Evolutionary conservation across 2,113 vertebrate genomes (phyloP).

Genomic region (Apteryx mantelli): DNA sequence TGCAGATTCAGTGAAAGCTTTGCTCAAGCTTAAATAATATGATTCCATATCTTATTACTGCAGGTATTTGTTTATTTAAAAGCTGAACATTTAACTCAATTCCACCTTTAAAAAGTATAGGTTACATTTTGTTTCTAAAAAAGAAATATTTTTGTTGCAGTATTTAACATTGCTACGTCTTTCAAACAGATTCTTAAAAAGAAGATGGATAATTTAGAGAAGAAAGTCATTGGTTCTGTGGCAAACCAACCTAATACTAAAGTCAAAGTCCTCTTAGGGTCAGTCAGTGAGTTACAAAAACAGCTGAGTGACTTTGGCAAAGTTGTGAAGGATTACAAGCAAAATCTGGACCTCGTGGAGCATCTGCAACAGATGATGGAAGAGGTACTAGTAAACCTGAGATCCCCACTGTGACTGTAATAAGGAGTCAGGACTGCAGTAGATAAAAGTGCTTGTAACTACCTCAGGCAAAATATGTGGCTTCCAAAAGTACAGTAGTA

Average conservation of each 20-base stretch:
- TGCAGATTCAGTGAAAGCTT: neutral
- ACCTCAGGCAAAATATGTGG: neutral
- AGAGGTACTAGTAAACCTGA: slow-evolving; percentile 79
- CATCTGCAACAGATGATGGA: slow-evolving; percentile 88
- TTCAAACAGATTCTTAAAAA: slow-evolving; percentile 81
- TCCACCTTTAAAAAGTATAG: neutral
- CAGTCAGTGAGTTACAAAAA: slow-evolving; percentile 82
- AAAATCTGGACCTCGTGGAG: slow-evolving; percentile 83
- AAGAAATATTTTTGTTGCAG: neutral
- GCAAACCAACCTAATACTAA: slow-evolving; percentile 70
- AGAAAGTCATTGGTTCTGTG: slow-evolving; percentile 71
- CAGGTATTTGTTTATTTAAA: neutral
- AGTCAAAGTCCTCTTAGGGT: slow-evolving; percentile 70
- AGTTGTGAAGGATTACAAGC: slow-evolving; percentile 85
- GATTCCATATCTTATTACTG: neutral
- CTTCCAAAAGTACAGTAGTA: neutral
- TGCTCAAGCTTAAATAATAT: neutral
- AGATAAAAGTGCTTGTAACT: neutral
- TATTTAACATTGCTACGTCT: neutral
- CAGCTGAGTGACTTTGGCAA: slow-evolving; percentile 83
- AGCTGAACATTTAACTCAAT: neutral
- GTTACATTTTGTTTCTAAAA: neutral
- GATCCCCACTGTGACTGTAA: neutral
- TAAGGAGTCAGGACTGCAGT: neutral
- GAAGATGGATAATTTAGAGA: slow-evolving; percentile 80